Evolutionary conservation across 2,797 vertebrate genomes (phyloP).

Genomic region (Aviceda leuphotes): DNA sequence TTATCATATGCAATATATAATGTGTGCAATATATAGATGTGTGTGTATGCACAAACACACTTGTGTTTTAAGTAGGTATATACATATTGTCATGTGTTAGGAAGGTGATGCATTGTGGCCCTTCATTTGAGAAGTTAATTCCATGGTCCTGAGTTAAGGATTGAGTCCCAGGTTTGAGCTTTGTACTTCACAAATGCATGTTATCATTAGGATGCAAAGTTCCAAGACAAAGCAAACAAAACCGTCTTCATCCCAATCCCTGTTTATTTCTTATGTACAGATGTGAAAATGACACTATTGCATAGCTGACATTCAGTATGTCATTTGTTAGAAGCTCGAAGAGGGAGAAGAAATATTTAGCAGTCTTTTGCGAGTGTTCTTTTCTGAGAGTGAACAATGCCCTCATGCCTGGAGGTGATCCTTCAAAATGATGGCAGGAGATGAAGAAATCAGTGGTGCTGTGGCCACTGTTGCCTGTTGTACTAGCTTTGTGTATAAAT

Average conservation of each 20-base stretch:
- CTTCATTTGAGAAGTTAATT: not conserved
- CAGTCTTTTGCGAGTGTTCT: not conserved
- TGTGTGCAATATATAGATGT: not conserved
- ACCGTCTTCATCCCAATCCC: not conserved
- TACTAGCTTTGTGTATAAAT: slow-evolving; percentile 35
- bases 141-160: not conserved
- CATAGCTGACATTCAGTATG: not conserved
- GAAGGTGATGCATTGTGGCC: not conserved
- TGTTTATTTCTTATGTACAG: not conserved
- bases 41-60: not conserved
- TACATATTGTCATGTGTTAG: not conserved
- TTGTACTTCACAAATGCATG: not conserved
- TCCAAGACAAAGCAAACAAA: not conserved
- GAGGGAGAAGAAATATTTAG: not conserved
- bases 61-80: not conserved
- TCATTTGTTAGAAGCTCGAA: not conserved
- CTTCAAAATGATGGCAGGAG: slow-evolving; percentile 5
- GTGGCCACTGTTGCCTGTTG: not conserved
- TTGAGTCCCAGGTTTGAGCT: not conserved
- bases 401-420: slow-evolving; percentile 14
- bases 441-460: not conserved
- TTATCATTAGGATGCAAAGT: not conserved
- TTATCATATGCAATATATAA: not conserved
- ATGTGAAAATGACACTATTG: not conserved
- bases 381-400: not conserved